Base-by-base conservation (phyloP, 1,140 invertebrate species). In the Drosophila grimshawi region DNA sequence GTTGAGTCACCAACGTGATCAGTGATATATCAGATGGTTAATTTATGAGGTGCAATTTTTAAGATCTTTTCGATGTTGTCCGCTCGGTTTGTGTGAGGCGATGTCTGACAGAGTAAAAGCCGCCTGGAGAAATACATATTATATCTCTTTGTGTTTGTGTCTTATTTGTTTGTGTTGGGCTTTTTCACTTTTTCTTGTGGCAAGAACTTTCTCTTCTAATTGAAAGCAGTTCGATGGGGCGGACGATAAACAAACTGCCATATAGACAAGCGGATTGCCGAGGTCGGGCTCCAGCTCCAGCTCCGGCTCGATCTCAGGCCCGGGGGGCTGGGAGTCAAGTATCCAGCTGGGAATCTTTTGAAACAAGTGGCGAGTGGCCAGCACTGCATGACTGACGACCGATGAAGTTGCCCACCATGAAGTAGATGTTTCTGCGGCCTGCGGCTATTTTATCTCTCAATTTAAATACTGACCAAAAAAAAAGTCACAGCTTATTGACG, bases 151-250 rank as follows among this genome's bases (percentile, higher is more conserved):
- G 59, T 56, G 53, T 63, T 45, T 68, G 39, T 64, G 39, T 39
- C 60, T 11, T 69, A 33, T 76, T 71, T 57, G 10, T 41, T 3
- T 65, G 49, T 81, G 32, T 41, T 46, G 35, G 30, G 52, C 33
- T 86, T 78, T 88, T 83, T 88, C 80, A 89, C 85, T 88, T 88
- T 88, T 86, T 86, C 70, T 74, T 81, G 86, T 79, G 79, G 86
- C 82, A 86, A 90, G 86, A 90, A 90, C 86, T 90, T 90, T 90
- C 86, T 90, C 86, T 90, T 90, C 86, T 90, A 90, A 90, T 90
- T 90, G 86, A 89, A 89, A 89, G 81, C 86, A 89, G 86, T 81
- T 90, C 86, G 86, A 90, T 86, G 72, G 56, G 86, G 48, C 70
- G 55, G 51, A 33, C 71, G 85, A 88, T 88, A 88, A 88, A 69